Evolutionary conservation across 2,888 invertebrate species (phyloP), one percentile per base, ranked within the genome.

Genomic region (Drosophila dives): DNA sequence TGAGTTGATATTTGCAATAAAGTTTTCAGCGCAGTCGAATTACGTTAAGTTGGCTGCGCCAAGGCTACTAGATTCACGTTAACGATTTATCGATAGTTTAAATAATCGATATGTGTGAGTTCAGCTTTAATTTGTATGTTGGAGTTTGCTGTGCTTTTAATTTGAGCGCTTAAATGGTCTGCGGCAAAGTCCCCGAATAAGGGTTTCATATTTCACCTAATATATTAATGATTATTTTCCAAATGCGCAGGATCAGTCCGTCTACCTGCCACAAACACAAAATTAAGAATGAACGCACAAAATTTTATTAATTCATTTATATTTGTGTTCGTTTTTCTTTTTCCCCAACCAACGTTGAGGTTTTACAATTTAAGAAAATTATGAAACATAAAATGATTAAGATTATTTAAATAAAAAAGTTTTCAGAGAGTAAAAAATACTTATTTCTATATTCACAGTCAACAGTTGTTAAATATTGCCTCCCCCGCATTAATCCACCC

Each of bases 391-490:
- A 20, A 45, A 20, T 20, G 12, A 12, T 45, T 45, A 20, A 45
- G 12, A 12, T 12, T 45, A 45, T 20, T 20, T 45, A 7, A 45
- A 20, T 45, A 45, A 15, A 4, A 26, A 12, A 8, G 33, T 11
- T 12, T 50, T 5, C 1, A 26, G 10, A 60, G 61, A 55, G 55
- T 54, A 17, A 60, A 53, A 60, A 50, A 64, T 59, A 40, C n/a
- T 12, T 36, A 53, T 68, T 48, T 71, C 53, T 62, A 8, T 38
- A 58, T 34, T 40, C 32, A 60, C 65, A 67, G 68, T 74, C 53
- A 77, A 71, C 70, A 82, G 66, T 81, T 69, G 42, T 53, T 67
- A 63, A 29, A 40, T 36, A 38, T 67, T 34, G 48, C 33, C 42
- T 32, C 11, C 4, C 10, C 17, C 38, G 3, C 36, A 32, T 6